Conservation (phyloP, 2,888 invertebrate genomes). For the Ormyrus thymus region DNA sequence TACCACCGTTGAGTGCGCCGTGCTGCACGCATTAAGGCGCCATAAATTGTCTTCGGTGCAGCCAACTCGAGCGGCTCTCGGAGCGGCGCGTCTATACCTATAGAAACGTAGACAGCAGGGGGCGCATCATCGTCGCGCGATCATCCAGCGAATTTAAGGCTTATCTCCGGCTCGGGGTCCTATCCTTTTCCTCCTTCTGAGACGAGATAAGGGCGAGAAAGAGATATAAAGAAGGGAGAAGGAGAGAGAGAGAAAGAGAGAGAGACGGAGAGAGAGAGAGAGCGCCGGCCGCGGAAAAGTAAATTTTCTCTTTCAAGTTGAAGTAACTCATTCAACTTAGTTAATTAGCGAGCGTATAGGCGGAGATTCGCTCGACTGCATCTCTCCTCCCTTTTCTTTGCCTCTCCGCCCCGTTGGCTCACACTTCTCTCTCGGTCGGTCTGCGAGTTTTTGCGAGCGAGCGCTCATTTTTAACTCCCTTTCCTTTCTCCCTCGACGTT, state of each 20-base stretch:
- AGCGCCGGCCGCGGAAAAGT: constrained; percentile 51
- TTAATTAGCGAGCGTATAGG: constrained; percentile 60
- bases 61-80: neutral
- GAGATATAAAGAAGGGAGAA: neutral
- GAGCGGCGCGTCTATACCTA: neutral
- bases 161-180: constrained; percentile 1
- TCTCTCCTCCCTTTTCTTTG: neutral
- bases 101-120: neutral
- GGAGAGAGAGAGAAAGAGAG: neutral
- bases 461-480: no score
- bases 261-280: neutral
- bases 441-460: neutral
- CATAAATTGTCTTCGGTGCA: constrained; percentile 46
- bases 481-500: neutral
- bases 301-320: constrained; percentile 59
- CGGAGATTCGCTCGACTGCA: constrained; percentile 30
- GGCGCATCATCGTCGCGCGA: constrained; percentile 35
- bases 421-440: neutral
- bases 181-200: neutral
- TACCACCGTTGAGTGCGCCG: constrained; percentile 39
- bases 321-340: constrained; percentile 65
- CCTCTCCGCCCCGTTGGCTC: neutral
- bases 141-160: constrained; percentile 25
- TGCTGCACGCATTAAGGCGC: constrained; percentile 35
- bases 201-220: no score